phyloP scores from a whole-genome alignment of 2,113 vertebrate genomes.

The Pterocles gutturalis region DNA sequence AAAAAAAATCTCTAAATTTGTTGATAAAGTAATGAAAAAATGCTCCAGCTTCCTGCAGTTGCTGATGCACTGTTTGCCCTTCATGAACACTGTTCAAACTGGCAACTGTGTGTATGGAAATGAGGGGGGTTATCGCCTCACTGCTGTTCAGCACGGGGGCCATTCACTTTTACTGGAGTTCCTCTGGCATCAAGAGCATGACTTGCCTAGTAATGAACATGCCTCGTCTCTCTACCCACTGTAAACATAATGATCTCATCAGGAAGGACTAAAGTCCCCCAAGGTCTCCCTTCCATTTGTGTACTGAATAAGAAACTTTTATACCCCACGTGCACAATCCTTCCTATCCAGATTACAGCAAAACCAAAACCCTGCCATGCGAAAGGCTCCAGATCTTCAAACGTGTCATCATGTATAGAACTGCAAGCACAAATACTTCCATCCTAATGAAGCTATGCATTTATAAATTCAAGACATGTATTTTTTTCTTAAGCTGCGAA shows the following conservation, averaged over 20 bases:
- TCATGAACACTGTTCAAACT: not conserved
- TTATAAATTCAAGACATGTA: not conserved
- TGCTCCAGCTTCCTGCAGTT: not conserved
- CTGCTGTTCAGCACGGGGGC: not conserved
- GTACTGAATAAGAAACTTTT: not conserved
- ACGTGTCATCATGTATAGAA: not conserved
- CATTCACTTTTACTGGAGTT: not conserved
- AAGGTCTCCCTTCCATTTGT: not conserved
- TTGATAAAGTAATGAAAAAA: not conserved
- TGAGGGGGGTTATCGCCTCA: not conserved
- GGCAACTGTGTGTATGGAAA: not conserved
- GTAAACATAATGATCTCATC: not conserved
- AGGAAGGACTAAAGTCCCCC: not conserved
- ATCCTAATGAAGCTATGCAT: not conserved
- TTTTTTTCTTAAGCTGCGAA: not conserved
- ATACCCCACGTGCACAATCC: accelerated
- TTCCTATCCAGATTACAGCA: not conserved
- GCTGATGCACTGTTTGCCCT: not conserved
- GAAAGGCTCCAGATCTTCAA: not conserved
- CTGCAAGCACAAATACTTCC: not conserved
- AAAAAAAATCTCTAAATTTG: not conserved
- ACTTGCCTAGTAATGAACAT: not conserved
- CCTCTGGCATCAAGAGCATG: not conserved
- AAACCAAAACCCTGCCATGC: not conserved
- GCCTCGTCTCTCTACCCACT: not conserved